These are phyloP conservation scores for Pogonognathellus flavescens DNA, from an alignment of 1,140 invertebrate species.

Conservation along the genomic window DNA sequence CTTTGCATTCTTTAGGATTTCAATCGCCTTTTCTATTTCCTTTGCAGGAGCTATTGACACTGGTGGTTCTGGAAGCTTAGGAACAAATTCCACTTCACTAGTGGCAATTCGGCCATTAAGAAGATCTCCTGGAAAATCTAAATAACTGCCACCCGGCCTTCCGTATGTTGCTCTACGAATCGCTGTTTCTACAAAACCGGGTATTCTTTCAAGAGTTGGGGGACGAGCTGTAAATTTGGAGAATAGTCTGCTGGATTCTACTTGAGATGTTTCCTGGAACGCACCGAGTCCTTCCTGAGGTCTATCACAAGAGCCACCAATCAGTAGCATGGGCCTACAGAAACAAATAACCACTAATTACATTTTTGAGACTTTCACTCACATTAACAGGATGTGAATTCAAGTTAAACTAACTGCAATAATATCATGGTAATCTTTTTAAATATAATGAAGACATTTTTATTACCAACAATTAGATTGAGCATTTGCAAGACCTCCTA, in stretches of 20 bases:
- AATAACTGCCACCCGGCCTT: constrained; percentile 86
- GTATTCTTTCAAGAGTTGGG: constrained; percentile 84
- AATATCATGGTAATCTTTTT: neutral
- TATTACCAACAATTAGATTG: constrained; percentile 92
- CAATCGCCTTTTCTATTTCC: constrained; percentile 78
- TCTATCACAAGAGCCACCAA: constrained; percentile 90
- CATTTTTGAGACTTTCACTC: neutral
- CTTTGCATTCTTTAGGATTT: constrained; percentile 79
- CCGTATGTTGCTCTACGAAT: constrained; percentile 86
- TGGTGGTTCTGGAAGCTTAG: constrained; percentile 76
- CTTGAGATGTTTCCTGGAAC: constrained; percentile 85
- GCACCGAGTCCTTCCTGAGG: constrained; percentile 95
- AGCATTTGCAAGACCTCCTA: constrained; percentile 96
- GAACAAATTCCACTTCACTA: constrained; percentile 70
- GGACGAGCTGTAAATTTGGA: constrained; percentile 93
- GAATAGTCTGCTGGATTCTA: constrained; percentile 85
- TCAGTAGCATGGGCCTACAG: constrained; percentile 85
- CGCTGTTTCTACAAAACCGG: constrained; percentile 93
- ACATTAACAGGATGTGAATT: neutral
- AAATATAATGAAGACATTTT: too few relatives aligned
- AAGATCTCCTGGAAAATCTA: constrained; percentile 91
- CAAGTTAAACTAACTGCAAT: too few relatives aligned
- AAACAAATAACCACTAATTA: neutral
- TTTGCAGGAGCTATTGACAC: constrained; percentile 77
- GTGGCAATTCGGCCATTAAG: constrained; percentile 73